Base-by-base conservation (phyloP, 2,888 invertebrate species). In the Pristionchus japonicus region DNA sequence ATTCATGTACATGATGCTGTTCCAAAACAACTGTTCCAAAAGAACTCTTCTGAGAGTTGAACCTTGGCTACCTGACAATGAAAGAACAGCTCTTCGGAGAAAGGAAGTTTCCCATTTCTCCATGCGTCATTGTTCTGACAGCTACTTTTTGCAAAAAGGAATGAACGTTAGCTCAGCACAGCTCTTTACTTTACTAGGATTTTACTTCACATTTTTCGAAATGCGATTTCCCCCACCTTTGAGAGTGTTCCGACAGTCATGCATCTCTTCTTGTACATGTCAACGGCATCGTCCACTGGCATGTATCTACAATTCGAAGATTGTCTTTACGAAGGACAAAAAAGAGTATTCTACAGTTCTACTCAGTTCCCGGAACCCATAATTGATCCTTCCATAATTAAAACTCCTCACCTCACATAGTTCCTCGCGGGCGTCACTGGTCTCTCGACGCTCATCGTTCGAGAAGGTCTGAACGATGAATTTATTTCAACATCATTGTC, bases 211-310 rank as follows among this genome's bases (percentile, higher is more conserved):
- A 27, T 6, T 13, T 49, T 11, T 47, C 13, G 6, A 13, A 47
- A 49, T 49, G 11, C 49, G 49, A 49, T 23, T 27, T 3, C 31
- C 17, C 15, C 11, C 15, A 92, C 92, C 90, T 94, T 94, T 20
- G 92, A 93, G 9, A 94, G 89, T 17, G 93, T 93, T 85, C 93
- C 92, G 34, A 92, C 93, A 64, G 94, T 94, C 94, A 94, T 93
- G 89, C 92, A 94, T 86, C 92, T 88, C 89, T 94, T 94, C 89
- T 93, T 94, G 91, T 93, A 94, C 93, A 94, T 91, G 87, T 93
- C 93, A 57, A 94, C 91, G 20, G 94, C 94, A 87, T 94, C 94
- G 67, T 94, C 94, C 47, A 93, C 91, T 34, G 93, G 92, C 94
- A 94, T 94, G 89, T 93, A 94, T 89, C 93, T 92, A 47, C 37